Percentiles rank a stretch among this genome's conserved stretches.
Evolutionary conservation across 2,797 vertebrate species (phyloP).

Genomic region (Iguana delicatissima): DNA sequence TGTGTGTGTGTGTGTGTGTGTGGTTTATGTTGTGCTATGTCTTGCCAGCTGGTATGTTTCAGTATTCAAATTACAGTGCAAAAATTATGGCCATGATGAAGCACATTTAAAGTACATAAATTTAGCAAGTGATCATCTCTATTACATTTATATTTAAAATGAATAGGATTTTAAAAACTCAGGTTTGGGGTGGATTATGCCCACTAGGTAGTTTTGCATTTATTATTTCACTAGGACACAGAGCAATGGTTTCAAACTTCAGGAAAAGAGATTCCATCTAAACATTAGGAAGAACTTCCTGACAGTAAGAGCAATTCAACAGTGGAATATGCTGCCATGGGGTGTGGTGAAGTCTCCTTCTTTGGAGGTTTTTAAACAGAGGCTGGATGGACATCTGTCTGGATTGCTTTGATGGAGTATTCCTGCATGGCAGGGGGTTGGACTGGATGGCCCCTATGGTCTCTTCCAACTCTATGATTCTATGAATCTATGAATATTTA

Average conservation of each 20-base stretch:
- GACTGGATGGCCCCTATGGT: too few species aligned
- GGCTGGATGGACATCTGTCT: too few species aligned
- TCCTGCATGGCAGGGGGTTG: too few species aligned
- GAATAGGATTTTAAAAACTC: background rate
- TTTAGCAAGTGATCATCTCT: background rate
- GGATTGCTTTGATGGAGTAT: too few species aligned
- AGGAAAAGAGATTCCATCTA: too few species aligned
- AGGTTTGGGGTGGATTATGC: background rate
- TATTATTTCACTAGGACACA: background rate
- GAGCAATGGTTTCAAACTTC: too few species aligned
- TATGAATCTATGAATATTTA: background rate
- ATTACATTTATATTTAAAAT: background rate
- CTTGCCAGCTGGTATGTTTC: background rate
- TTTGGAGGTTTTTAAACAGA: too few species aligned
- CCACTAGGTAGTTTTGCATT: background rate
- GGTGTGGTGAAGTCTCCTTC: too few species aligned
- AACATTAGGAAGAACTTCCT: too few species aligned
- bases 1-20: background rate
- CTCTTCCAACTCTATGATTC: too few species aligned
- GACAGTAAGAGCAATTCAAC: too few species aligned
- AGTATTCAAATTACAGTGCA: constrained; percentile 52
- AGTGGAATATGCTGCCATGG: too few species aligned
- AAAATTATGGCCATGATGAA: constrained; percentile 27
- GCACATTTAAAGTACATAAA: background rate
- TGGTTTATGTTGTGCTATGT: background rate